phyloP scores from a whole-genome alignment of 1,140 invertebrate species.

The Aradophagus sp. region DNA sequence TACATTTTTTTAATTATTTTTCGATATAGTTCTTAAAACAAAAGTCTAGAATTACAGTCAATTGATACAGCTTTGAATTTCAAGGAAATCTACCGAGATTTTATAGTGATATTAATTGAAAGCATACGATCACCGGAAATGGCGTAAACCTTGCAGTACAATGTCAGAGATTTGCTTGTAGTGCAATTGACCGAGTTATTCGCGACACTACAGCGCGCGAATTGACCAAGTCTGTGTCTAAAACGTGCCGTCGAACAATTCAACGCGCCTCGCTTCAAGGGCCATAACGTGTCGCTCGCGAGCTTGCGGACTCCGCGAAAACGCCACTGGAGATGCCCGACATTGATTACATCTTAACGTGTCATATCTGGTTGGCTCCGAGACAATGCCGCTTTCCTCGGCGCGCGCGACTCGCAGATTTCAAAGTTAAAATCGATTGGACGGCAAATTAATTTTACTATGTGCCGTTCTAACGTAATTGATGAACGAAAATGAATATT shows the following conservation, averaged over 20 bases:
- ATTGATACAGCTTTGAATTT: too few relatives aligned
- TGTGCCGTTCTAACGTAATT: too few relatives aligned
- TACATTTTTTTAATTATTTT: too few relatives aligned
- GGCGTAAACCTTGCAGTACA: conserved; percentile 20
- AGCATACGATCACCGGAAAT: too few relatives aligned
- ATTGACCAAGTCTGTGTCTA: conserved; percentile 35
- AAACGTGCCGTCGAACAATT: conserved; percentile 67
- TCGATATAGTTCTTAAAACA: too few relatives aligned
- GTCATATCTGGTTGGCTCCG: conserved; percentile 62
- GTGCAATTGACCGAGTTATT: conserved; percentile 48
- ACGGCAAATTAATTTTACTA: too few relatives aligned
- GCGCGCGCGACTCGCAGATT: conserved; percentile 17
- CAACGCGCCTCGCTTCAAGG: conserved; percentile 50
- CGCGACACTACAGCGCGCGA: conserved; percentile 3
- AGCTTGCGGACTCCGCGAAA: conserved; percentile 43
- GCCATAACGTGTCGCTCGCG: conserved; percentile 59
- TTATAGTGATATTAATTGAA: too few relatives aligned
- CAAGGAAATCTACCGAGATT: too few relatives aligned
- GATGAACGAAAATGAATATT: too few relatives aligned
- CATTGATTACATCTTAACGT: conserved; percentile 69
- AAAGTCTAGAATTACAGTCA: too few relatives aligned
- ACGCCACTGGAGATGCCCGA: conserved; percentile 65
- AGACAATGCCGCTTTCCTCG: conserved; percentile 58
- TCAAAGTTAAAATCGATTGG: too few relatives aligned
- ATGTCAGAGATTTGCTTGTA: conserved; percentile 17